Percentiles rank a stretch among this genome's conserved stretches.
Evolutionary conservation across 2,797 vertebrate species (phyloP).

Genomic region (Coccyzus lansbergi): DNA sequence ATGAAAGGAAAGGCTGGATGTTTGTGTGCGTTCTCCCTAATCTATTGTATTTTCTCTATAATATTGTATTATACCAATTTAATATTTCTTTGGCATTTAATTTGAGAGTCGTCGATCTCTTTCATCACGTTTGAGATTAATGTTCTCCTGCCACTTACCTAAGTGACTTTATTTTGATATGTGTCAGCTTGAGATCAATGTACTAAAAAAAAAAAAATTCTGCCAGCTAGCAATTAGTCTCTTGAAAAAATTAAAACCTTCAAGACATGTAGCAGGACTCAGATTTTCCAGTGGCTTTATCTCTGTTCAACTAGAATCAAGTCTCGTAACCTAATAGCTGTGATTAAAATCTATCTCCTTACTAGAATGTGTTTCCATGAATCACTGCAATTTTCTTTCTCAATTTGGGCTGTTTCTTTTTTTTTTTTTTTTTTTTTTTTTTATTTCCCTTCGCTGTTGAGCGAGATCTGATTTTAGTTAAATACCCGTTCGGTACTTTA

Average conservation of each 20-base stretch:
- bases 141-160: neutral
- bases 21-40: neutral
- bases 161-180: neutral
- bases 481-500: slow-evolving; percentile 27
- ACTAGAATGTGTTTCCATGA: neutral
- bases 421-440: slow-evolving; percentile 21
- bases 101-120: neutral
- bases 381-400: slow-evolving; percentile 38
- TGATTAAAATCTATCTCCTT: slow-evolving; percentile 37
- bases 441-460: neutral
- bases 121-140: neutral
- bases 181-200: neutral
- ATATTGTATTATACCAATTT: too few relatives aligned
- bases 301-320: slow-evolving; percentile 34
- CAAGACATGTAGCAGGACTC: slow-evolving; percentile 2
- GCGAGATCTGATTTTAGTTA: slow-evolving; percentile 58
- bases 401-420: neutral
- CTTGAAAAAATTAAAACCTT: neutral
- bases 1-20: neutral
- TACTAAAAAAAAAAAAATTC: neutral
- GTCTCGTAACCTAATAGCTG: neutral
- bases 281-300: neutral
- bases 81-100: neutral
- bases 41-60: neutral
- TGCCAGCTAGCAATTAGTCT: neutral